Conservation (phyloP, 30 jellyfish, hydroid and myxozoan genomes). For the Rhopilema esculentum region DNA sequence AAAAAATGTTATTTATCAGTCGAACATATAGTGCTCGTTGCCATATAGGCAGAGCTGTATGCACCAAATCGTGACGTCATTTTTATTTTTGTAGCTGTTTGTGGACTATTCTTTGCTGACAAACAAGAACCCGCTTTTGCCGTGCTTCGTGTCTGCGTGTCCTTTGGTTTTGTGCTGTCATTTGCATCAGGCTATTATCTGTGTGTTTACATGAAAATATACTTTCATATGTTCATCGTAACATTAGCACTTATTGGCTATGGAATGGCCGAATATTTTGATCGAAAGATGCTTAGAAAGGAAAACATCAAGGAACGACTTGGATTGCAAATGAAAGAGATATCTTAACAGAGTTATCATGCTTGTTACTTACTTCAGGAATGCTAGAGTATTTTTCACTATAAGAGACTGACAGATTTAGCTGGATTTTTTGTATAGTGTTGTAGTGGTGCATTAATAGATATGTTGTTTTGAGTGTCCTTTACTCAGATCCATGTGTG, state of each 20-base stretch:
- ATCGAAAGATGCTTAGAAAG: conserved; percentile 11
- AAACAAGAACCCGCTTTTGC: conserved; percentile 56
- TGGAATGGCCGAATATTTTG: conserved; percentile 36
- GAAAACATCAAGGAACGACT: conserved; percentile 6
- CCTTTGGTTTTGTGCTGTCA: conserved; percentile 52
- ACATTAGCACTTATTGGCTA: conserved; percentile 28
- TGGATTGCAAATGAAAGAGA: background rate
- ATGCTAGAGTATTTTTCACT: no score
- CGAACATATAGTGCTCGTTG: no score
- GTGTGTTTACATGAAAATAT: conserved; percentile 59
- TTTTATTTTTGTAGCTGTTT: conserved; percentile 27
- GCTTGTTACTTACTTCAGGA: background rate
- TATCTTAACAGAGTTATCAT: background rate
- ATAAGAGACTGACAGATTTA: no score
- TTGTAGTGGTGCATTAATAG: no score
- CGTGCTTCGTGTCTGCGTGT: conserved; percentile 41
- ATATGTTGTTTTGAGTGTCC: no score
- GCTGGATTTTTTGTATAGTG: no score
- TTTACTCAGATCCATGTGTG: no score
- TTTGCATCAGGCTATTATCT: conserved; percentile 61
- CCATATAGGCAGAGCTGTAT: background rate
- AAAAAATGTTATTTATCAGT: no score
- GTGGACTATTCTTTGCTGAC: conserved; percentile 44
- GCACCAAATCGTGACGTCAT: background rate
- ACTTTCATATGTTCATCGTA: conserved; percentile 12